These are phyloP conservation scores for Zosterops lateralis DNA, from an alignment of 2,113 vertebrate genomes.

Conservation along the genomic window DNA sequence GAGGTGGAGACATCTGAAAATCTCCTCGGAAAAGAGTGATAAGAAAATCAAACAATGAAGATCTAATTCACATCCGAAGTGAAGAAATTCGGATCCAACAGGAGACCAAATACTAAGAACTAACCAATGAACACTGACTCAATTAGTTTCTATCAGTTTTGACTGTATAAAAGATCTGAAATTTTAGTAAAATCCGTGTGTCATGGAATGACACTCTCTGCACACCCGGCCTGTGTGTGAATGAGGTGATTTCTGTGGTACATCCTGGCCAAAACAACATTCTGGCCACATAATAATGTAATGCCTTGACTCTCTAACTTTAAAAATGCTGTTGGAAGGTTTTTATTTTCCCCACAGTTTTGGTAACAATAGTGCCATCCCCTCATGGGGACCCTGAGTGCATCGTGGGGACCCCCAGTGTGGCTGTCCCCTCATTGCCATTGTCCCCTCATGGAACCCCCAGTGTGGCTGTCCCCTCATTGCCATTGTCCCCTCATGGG, in stretches of 20 bases:
- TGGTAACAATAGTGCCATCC: too few relatives aligned
- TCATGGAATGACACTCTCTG: background rate
- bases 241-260: background rate
- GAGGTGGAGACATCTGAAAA: background rate
- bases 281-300: background rate
- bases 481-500: fast-evolving
- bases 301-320: background rate
- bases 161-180: background rate
- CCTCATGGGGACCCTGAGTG: too few relatives aligned
- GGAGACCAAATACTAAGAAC: background rate
- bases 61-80: background rate
- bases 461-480: too few relatives aligned
- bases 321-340: background rate
- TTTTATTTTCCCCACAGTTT: background rate
- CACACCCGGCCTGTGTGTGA: too few relatives aligned
- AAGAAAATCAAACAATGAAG: background rate
- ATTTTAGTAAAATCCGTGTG: background rate
- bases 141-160: background rate
- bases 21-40: too few relatives aligned
- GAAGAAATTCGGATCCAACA: background rate
- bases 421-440: background rate
- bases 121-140: background rate
- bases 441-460: background rate
- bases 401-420: too few relatives aligned
- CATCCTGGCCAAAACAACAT: background rate